Evolutionary conservation across 1,140 invertebrate species (phyloP).

Genomic region (Apis florea): DNA sequence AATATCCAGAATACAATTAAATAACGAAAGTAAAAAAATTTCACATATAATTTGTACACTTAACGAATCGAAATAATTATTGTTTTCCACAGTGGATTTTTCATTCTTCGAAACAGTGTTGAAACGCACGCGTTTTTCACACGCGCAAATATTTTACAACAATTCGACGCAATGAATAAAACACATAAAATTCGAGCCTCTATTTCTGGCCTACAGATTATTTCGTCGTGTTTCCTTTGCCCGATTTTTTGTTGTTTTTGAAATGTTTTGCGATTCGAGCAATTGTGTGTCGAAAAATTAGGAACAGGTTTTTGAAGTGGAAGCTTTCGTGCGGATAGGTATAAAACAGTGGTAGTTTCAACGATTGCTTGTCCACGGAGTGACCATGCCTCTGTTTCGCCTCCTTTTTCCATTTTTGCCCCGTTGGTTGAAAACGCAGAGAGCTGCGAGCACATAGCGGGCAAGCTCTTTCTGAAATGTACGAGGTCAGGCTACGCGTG

Average conservation of each 20-base stretch:
- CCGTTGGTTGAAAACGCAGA: neutral
- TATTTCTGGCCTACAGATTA: neutral
- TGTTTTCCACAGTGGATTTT: too few species aligned
- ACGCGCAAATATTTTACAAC: too few species aligned
- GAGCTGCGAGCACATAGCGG: neutral
- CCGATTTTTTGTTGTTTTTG: neutral
- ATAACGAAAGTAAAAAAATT: too few species aligned
- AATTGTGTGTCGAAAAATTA: neutral
- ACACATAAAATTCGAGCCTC: neutral
- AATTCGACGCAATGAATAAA: too few species aligned
- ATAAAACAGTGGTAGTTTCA: neutral
- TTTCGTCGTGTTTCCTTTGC: neutral
- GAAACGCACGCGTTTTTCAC: neutral
- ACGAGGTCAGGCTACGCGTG: neutral
- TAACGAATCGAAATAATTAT: too few species aligned
- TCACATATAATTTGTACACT: too few species aligned
- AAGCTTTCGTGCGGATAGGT: neutral
- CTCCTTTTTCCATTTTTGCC: neutral
- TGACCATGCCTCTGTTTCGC: neutral
- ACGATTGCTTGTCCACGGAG: neutral
- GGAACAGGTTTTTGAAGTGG: neutral
- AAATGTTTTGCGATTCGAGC: neutral
- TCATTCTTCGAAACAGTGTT: too few species aligned
- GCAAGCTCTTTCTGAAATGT: neutral
- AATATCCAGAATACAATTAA: too few species aligned